Conservation (phyloP, 2,888 invertebrate genomes). For the Hypomecis punctinalis region DNA sequence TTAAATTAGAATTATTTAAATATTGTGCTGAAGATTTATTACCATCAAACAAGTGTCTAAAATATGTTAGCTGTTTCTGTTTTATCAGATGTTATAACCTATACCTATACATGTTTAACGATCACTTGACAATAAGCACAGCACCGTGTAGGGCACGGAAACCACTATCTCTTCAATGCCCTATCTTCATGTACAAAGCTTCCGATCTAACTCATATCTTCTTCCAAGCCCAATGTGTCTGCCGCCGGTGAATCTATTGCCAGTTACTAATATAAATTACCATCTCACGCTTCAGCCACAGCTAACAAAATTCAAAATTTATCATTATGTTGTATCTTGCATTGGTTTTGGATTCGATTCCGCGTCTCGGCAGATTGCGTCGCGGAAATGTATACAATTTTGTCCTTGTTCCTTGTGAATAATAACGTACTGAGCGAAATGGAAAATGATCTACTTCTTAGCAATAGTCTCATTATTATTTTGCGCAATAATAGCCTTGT, state of each 20-base stretch:
- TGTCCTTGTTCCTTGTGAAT: slow-evolving; percentile 15
- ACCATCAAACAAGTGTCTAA: background rate
- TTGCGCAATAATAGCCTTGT: background rate
- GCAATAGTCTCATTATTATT: background rate
- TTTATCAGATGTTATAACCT: background rate
- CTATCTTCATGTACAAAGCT: slow-evolving; percentile 45
- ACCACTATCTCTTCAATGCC: slow-evolving; percentile 22
- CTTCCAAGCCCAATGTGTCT: slow-evolving; percentile 32
- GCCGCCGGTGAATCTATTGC: slow-evolving; percentile 48
- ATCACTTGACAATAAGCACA: slow-evolving; percentile 13
- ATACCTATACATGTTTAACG: background rate
- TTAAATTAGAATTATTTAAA: too few species aligned
- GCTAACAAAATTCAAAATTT: slow-evolving; percentile 84
- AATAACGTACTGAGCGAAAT: slow-evolving; percentile 15
- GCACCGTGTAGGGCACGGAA: slow-evolving; percentile 35
- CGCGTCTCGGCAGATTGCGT: slow-evolving; percentile 51
- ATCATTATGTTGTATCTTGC: slow-evolving; percentile 83
- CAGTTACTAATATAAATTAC: slow-evolving; percentile 73
- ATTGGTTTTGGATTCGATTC: slow-evolving; percentile 81
- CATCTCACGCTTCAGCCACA: slow-evolving; percentile 75
- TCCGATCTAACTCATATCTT: slow-evolving; percentile 45
- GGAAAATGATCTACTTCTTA: slow-evolving; percentile 17
- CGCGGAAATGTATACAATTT: slow-evolving; percentile 40
- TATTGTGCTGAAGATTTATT: slow-evolving; percentile 6
- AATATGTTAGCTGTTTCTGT: slow-evolving; percentile 5